phyloP scores from a whole-genome alignment of 2,797 vertebrate species.

The Gallinago solitaria region DNA sequence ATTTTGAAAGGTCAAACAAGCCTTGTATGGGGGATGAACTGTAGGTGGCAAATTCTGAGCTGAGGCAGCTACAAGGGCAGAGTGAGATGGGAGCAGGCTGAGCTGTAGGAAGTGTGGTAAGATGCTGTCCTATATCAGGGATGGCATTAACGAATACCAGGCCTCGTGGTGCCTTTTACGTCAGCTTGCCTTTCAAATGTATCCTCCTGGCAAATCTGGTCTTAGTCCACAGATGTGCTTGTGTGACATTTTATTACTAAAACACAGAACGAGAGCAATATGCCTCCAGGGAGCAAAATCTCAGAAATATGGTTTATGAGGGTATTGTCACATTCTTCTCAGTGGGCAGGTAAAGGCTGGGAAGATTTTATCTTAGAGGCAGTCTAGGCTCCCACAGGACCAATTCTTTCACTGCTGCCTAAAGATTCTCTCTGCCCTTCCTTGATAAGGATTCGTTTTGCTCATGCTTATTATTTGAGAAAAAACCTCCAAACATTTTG shows the following conservation, averaged over 20 bases:
- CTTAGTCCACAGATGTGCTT: neutral
- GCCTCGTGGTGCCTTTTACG: neutral
- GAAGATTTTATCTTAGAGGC: neutral
- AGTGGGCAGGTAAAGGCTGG: neutral
- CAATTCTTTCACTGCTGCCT: neutral
- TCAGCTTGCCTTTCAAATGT: neutral
- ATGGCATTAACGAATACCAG: neutral
- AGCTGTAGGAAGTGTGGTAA: neutral
- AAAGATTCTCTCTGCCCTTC: neutral
- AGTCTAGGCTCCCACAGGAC: neutral
- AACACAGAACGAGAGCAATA: neutral
- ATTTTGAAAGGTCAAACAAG: conserved; percentile 24
- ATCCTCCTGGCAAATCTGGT: neutral
- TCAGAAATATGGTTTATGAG: neutral
- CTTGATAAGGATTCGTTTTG: neutral
- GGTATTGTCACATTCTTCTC: neutral
- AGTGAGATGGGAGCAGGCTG: neutral
- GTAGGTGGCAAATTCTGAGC: conserved; percentile 23
- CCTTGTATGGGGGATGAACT: neutral
- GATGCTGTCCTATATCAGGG: neutral
- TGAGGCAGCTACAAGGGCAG: neutral
- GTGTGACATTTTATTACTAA: neutral
- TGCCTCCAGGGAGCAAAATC: neutral
- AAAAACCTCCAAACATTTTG: neutral
- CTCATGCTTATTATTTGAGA: neutral